Evolutionary conservation across 2,113 vertebrate species (phyloP).

Genomic region (Takifugu flavidus): DNA sequence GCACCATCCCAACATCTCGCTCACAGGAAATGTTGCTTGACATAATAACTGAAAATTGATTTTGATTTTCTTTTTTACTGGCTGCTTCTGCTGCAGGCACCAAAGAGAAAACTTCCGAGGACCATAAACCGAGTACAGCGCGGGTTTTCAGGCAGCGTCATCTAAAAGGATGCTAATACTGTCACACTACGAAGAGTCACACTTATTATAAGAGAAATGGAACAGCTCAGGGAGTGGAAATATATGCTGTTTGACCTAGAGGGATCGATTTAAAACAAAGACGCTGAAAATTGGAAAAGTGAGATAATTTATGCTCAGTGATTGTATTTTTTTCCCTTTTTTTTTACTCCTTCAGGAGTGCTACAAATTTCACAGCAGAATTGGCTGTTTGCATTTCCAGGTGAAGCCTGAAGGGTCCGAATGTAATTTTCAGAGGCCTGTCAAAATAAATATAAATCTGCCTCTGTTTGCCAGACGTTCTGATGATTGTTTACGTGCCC

Average conservation of each 20-base stretch:
- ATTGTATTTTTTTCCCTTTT: too few relatives aligned
- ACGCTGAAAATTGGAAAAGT: too few relatives aligned
- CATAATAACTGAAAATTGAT: constrained; percentile 4
- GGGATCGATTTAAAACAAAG: too few relatives aligned
- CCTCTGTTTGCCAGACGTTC: neutral
- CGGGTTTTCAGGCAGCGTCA: neutral
- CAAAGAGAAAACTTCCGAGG: neutral
- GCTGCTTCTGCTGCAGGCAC: constrained; percentile 2
- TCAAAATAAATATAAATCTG: neutral
- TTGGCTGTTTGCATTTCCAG: too few relatives aligned
- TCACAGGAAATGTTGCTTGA: constrained; percentile 15
- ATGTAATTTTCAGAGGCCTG: neutral
- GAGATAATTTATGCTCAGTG: too few relatives aligned
- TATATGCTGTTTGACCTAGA: too few relatives aligned
- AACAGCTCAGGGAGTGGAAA: neutral
- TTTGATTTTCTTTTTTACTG: constrained; percentile 17
- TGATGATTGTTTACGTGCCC: too few relatives aligned
- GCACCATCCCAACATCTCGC: neutral
- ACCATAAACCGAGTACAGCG: neutral
- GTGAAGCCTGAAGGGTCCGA: neutral
- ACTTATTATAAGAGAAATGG: constrained; percentile 5
- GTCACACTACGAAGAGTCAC: neutral
- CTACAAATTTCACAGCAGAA: too few relatives aligned
- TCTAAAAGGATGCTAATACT: neutral
- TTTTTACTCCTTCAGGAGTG: too few relatives aligned